Percentiles rank a stretch among this genome's conserved stretches.
Evolutionary conservation across 2,113 vertebrate species (phyloP).

Genomic region (Rhinopithecus roxellana): DNA sequence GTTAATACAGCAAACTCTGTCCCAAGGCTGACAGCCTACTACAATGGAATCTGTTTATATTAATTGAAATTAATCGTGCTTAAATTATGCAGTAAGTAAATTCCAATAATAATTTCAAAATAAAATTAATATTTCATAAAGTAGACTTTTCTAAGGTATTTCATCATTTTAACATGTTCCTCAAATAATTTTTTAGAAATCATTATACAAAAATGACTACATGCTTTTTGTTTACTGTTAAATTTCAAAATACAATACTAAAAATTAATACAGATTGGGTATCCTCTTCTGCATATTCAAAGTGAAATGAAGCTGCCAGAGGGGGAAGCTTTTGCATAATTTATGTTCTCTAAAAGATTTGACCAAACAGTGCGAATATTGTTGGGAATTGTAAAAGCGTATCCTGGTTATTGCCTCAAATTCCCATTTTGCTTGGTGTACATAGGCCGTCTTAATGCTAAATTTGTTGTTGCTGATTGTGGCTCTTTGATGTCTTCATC

Average conservation of each 20-base stretch:
- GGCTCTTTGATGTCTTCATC: background rate
- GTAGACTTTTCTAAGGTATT: background rate
- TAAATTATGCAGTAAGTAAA: background rate
- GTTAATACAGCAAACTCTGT: background rate
- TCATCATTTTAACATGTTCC: background rate
- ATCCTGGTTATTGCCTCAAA: background rate
- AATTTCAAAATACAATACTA: conserved; percentile 13
- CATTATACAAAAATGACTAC: background rate
- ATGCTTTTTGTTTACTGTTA: background rate
- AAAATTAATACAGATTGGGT: background rate
- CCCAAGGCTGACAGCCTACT: background rate
- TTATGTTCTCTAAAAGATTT: conserved; percentile 17
- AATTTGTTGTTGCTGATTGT: background rate
- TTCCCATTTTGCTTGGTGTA: background rate
- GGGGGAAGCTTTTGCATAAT: background rate
- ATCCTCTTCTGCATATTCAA: background rate
- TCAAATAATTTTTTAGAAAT: background rate
- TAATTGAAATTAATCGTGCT: background rate
- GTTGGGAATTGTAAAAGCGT: background rate
- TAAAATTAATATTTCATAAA: background rate
- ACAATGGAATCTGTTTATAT: background rate
- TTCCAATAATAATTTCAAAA: background rate
- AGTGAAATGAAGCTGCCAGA: background rate
- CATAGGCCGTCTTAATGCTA: background rate
- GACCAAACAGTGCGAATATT: background rate